Evolutionary conservation across 2,888 invertebrate species (phyloP), one percentile per base, ranked within the genome.

Genomic region (Ophion ellenae): DNA sequence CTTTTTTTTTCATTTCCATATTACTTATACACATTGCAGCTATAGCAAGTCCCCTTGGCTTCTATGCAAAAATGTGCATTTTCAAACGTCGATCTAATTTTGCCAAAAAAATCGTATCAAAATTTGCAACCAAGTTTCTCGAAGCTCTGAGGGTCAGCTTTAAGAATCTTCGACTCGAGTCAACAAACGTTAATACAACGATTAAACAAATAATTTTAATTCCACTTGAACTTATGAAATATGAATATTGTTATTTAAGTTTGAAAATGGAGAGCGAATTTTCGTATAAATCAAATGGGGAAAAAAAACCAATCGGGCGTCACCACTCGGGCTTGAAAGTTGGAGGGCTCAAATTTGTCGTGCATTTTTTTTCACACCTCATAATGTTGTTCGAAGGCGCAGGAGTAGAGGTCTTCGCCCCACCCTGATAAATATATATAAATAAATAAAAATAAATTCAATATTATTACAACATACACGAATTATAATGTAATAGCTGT

Each of bases 401-500:
- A 53, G 11, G 53, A 53, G 53, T 53, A 53, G 53, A 14, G 53
- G 53, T 17, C 17, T 53, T 53, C 53, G 53, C 4, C 17, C 5
- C 53, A 4, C 53, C 53, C 11, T 53, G 53, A 53, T 53, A 53
- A 3, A 17, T 53, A 69, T 24, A 53, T 32, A 71, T 63, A 66
- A 70, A 45, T 57, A 81, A 66, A 81, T 79, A 74, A 66, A 76
- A 80, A 69, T 78, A 81, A 84, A 82, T 74, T 73, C 69, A 82
- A 78, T 70, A 85, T 80, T 45, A 78, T 78, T 74, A 78, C 75
- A 77, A 73, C 81, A 75, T 76, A 74, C 76, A 76, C 76, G 86
- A 86, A 86, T 86, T 73, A 83, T 77, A 81, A 86, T 70, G 81
- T 88, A 87, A 87, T 89, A 90, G 78, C 83, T 83, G 85, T 90